These are phyloP conservation scores for Gisinianus flammeolus DNA, from an alignment of 2,888 invertebrate species.

Conservation along the genomic window DNA sequence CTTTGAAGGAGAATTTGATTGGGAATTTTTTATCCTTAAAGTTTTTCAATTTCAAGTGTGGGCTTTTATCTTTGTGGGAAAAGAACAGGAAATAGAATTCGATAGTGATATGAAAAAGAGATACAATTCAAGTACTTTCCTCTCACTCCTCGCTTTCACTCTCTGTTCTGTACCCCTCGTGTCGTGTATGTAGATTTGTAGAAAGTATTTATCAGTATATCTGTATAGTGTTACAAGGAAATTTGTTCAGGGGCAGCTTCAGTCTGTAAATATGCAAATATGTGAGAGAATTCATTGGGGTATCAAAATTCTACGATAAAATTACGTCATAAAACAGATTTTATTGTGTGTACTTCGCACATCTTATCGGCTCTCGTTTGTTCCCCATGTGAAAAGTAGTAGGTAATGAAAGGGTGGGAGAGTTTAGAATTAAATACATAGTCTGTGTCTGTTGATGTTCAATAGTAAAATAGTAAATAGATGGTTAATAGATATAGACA, in stretches of 20 bases:
- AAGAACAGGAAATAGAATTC: constrained; percentile 33
- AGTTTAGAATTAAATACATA: background rate
- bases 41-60: constrained; percentile 34
- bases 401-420: background rate
- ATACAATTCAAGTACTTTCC: constrained; percentile 18
- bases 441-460: background rate
- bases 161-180: background rate
- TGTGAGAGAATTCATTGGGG: constrained; percentile 22
- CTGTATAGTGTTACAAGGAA: background rate
- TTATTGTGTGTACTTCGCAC: background rate
- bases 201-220: background rate
- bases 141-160: no score
- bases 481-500: background rate
- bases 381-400: background rate
- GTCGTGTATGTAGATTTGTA: background rate
- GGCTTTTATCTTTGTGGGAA: constrained; percentile 19
- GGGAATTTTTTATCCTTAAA: constrained; percentile 29
- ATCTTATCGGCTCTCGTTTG: background rate
- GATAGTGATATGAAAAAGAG: constrained; percentile 14
- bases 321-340: constrained; percentile 17
- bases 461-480: background rate
- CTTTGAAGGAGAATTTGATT: constrained; percentile 18
- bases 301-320: constrained; percentile 25
- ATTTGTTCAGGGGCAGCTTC: background rate
- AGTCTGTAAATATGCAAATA: background rate